Evolutionary conservation across 1,140 invertebrate species (phyloP).

Genomic region (Stegodyphus dumicola): DNA sequence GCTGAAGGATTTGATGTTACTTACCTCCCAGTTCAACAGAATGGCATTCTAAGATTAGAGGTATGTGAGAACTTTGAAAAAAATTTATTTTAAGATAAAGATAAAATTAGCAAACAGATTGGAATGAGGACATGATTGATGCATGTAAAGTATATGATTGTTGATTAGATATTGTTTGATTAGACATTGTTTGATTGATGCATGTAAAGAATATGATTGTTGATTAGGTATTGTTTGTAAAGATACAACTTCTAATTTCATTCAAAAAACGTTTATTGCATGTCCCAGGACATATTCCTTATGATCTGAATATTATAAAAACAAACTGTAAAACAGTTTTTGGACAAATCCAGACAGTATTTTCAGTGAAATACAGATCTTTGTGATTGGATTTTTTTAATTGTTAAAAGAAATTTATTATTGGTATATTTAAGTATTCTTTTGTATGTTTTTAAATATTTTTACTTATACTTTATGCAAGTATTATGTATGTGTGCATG

Average conservation of each 20-base stretch:
- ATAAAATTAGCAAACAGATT: not conserved
- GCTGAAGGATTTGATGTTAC: conserved; percentile 96
- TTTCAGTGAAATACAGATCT: too few relatives aligned
- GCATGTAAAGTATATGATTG: too few relatives aligned
- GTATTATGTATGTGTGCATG: not conserved
- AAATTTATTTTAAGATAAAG: not conserved
- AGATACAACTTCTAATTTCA: not conserved
- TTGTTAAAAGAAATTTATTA: not conserved
- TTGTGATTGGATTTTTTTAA: not conserved
- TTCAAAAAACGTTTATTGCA: not conserved
- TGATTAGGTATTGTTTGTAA: too few relatives aligned
- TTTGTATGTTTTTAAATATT: not conserved
- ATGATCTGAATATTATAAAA: too few relatives aligned
- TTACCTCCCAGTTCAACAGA: conserved; percentile 90
- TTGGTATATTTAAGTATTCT: not conserved
- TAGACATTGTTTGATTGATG: too few relatives aligned
- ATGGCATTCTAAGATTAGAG: conserved; percentile 87
- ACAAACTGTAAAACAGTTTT: too few relatives aligned
- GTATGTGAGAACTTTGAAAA: conserved; percentile 62
- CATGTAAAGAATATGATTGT: too few relatives aligned
- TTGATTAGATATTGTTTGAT: too few relatives aligned
- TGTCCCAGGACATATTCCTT: not conserved
- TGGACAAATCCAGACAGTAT: too few relatives aligned
- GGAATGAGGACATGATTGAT: too few relatives aligned
- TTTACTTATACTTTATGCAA: not conserved